Base-by-base conservation (phyloP, 2,888 invertebrate genomes). In the Chymomyza procnemis region DNA sequence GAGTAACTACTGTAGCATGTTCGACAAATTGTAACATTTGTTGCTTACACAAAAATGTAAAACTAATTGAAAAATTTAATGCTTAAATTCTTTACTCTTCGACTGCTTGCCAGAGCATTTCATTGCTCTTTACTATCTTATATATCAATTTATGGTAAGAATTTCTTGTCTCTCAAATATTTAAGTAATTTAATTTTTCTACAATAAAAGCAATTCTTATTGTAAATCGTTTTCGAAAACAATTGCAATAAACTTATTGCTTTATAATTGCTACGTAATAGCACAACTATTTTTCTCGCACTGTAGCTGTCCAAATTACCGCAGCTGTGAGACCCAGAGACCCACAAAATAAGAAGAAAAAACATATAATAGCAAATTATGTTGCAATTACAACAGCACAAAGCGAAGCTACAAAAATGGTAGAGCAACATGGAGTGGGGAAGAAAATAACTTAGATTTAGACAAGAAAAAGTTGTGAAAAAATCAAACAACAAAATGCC, bases 281-380 rank as follows among this genome's bases (percentile, higher is more conserved):
- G 86, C 21, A n/a, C n/a, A 4, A 19, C 59, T 61, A 4, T 47
- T 41, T 21, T 22, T 58, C 48, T 22, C 16, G 14, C 14, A 5
- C 54, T 14, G 54, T 21, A 21, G 26, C 26, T 54, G 18, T 19
- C 12, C 18, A 54, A 41, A 41, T 41, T 41, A 41, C 34, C 34
- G 67, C 80, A 85, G 81, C 84, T 85, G 84, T 66, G 69, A 79
- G 81, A 85, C 81, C 81, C 71, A 81, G 79, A 81, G 81, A 81
- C 81, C 81, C 80, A 81, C 86, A 83, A 85, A 81, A 72, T 81
- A 34, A 71, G 62, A 61, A 77, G 74, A 55, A 70, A 68, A 54
- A 73, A 86, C 86, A 75, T 85, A 79, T 83, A 83, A 83, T 83
- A 72, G 83, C 83, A 85, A 83, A 87, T 83, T 83, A 83, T 83